phyloP scores from a whole-genome alignment of 2,113 vertebrate species.

The Apodemus sylvaticus region DNA sequence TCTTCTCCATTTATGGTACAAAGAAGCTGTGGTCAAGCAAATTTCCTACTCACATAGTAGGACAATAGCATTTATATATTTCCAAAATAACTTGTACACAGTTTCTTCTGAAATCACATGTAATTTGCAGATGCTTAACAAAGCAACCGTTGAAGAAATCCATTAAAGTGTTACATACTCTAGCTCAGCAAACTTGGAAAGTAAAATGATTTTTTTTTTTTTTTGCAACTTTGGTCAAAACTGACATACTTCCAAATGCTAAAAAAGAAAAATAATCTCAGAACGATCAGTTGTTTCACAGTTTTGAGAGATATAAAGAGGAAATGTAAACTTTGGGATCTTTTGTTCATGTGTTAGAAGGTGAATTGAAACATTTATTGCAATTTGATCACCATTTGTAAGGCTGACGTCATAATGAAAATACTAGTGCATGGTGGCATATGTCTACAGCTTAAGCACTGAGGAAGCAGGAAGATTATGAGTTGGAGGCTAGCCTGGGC shows the following conservation, averaged over 20 bases:
- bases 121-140: not conserved
- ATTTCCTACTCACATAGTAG: constrained; percentile 35
- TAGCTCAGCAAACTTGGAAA: not conserved
- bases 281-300: not conserved
- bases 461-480: not conserved
- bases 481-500: not conserved
- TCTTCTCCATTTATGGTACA: not conserved
- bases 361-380: not conserved
- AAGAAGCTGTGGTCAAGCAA: not conserved
- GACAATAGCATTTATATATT: constrained; percentile 31
- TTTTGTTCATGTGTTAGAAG: constrained; percentile 32
- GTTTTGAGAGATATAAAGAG: constrained; percentile 38
- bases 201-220: constrained; percentile 31
- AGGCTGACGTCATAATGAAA: constrained; percentile 21
- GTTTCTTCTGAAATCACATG: constrained; percentile 33
- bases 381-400: constrained; percentile 44
- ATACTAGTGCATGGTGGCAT: no score
- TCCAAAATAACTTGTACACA: not conserved
- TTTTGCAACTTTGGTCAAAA: constrained; percentile 38
- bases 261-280: constrained; percentile 48
- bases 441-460: not conserved
- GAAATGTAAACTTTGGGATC: not conserved
- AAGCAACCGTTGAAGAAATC: not conserved
- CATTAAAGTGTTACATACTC: constrained; percentile 2
- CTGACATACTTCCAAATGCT: constrained; percentile 20